Evolutionary conservation across 2,113 vertebrate species (phyloP), one percentile per base, ranked within the genome.

Genomic region (Protomyctophum bolini): DNA sequence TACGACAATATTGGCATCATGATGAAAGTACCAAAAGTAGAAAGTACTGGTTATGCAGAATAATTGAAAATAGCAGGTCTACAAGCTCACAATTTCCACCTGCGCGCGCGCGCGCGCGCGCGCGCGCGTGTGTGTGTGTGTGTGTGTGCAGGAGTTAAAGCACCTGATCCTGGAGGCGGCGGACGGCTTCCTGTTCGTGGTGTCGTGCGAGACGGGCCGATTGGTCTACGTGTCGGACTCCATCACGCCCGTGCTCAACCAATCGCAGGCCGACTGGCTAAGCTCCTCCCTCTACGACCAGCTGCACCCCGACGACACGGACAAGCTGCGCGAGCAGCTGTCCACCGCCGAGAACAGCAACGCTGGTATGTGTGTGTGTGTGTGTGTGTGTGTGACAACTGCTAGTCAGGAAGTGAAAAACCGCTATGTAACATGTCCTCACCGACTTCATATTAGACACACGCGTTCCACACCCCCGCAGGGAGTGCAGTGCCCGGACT

Each of bases 111-210:
- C 4, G 33, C 4, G 33, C 33, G 33, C 4, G 33, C 33, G 33
- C 4, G 33, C 33, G 33, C 4, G 33, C 4, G 33, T 33, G 33
- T 33, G 33, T 33, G 33, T 41, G 33, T 41, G 33, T 66, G 1
- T 69, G 50, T 81, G 28, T 72, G 12, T 52, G 1, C 70, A 99
- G 97, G 98, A 99, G 2, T 92, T 99, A 69, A 99, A 99, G 72
- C 97, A 99, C 86, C 91, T 99, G 76, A 97, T 99, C 74, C 85
- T 99, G 58, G 98, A 99, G 80, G 98, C 98, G 0, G 98, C 97
- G 0, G 98, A 99, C 0, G 98, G 97, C 12, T 99, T 99, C 84
- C 92, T 99, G 45, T 99, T 99, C 50, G 98, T 99, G 29, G 97
- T 97, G 71, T 98, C 97, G 0, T 99, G 98, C 41, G 98, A 99